These are phyloP conservation scores for Leptodactylus fuscus DNA, from an alignment of 2,113 vertebrate species.

Conservation along the genomic window DNA sequence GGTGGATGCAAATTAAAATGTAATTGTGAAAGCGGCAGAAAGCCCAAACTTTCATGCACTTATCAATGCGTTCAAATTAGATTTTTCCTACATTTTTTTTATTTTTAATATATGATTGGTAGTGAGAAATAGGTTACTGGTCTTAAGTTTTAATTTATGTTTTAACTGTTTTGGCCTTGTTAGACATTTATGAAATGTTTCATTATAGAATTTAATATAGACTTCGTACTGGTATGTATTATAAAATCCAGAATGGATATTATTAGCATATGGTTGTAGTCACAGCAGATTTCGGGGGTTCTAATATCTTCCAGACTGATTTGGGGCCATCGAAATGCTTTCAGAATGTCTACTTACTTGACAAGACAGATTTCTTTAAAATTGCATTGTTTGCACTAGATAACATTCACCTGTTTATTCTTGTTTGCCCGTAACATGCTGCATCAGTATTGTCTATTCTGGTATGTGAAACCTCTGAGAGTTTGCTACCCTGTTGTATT, in stretches of 20 bases:
- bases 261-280: slow-evolving; percentile 18
- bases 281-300: no score
- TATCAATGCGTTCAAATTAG: slow-evolving; percentile 23
- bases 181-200: slow-evolving; percentile 21
- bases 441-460: no score
- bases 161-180: not conserved
- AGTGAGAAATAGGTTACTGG: slow-evolving; percentile 23
- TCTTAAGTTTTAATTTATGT: not conserved
- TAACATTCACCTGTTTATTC: not conserved
- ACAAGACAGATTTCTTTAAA: not conserved
- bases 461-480: no score
- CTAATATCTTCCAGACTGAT: not conserved
- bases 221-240: not conserved
- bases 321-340: not conserved
- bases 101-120: slow-evolving; percentile 25
- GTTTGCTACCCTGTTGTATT: no score
- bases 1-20: slow-evolving; percentile 63
- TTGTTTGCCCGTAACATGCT: not conserved
- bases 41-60: not conserved
- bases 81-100: slow-evolving; percentile 15
- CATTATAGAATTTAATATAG: slow-evolving; percentile 42
- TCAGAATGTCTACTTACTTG: not conserved
- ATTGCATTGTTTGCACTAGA: not conserved
- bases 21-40: slow-evolving; percentile 37
- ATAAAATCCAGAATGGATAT: not conserved